phyloP scores from a whole-genome alignment of 1,140 invertebrate genomes.

The Ladona fulva region DNA sequence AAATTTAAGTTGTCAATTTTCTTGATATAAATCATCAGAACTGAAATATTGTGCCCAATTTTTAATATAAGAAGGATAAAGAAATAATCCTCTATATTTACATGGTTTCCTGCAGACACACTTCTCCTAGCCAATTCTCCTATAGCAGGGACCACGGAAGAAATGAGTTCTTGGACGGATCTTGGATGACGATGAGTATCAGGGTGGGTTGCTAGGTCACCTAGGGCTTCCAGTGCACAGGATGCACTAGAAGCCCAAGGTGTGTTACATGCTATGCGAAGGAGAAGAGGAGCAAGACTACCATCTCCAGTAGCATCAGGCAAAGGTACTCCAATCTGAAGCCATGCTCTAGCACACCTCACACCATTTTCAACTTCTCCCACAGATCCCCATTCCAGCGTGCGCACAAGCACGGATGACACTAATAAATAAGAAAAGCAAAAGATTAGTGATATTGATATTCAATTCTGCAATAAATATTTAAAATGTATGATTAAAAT shows the following conservation, averaged over 20 bases:
- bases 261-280: slow-evolving; percentile 32
- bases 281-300: neutral
- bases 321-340: slow-evolving; percentile 44
- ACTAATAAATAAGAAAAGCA: neutral
- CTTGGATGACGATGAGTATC: slow-evolving; percentile 43
- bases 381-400: neutral
- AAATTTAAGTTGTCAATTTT: no score
- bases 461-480: no score
- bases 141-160: slow-evolving; percentile 16
- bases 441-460: no score
- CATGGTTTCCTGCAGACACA: neutral
- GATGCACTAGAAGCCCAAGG: slow-evolving; percentile 18
- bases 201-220: slow-evolving; percentile 44
- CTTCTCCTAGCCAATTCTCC: neutral
- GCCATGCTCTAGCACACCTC: slow-evolving; percentile 54
- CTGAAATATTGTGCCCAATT: no score
- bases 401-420: neutral
- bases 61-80: no score
- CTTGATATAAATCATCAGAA: no score
- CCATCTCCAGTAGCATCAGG: slow-evolving; percentile 25
- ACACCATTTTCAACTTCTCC: slow-evolving; percentile 30
- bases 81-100: no score
- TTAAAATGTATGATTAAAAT: no score
- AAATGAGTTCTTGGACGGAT: slow-evolving; percentile 42
- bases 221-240: slow-evolving; percentile 50